Base-by-base conservation (phyloP, 2,888 invertebrate genomes). In the Prosopocoilus inquinatus region DNA sequence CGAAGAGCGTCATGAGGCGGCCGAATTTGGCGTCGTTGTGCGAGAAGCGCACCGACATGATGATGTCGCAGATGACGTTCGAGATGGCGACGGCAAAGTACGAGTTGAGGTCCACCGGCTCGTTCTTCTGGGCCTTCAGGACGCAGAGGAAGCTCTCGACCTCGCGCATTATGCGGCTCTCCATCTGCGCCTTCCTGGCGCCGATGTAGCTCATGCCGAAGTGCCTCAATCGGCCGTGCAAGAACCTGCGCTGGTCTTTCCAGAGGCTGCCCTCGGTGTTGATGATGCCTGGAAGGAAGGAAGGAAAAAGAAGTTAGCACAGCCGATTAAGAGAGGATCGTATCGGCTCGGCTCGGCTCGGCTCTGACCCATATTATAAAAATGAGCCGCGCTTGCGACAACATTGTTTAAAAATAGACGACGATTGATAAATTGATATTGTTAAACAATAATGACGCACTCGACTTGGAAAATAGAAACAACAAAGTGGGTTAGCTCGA, bases 141-240 rank as follows among this genome's bases (percentile, higher is more conserved):
- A 84, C 84, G 34, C 81, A 78, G 47, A 94, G 81, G 63, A 91
- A 85, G 59, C 86, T 84, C 64, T 88, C 81, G 2, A 94, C 90
- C 80, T 94, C 94, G 57, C 79, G 82, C 89, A 89, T 90, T 67
- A 94, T 93, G 74, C 90, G 84, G 57, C 82, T 83, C 76, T 94
- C 92, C 89, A 94, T 89, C 67, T 88, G 83, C 70, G 87, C 86
- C 75, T 89, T 89, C 62, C 90, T 89, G 62, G 84, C 84, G 49
- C 90, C 90, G 78, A 90, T 84, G 75, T 89, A 89, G 55, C 92
- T 91, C 89, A 94, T 92, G 50, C 94, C 94, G 69, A 94, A 91
- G 66, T 87, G 86, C 13, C 93, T 83, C 1, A 94, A 81, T 66
- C 91, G 89, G 65, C 91, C 90, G 73, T 94, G 93, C 49, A 94